Evolutionary conservation across 1,140 invertebrate species (phyloP), one percentile per base, ranked within the genome.

Genomic region (Sminthurides bifidus): DNA sequence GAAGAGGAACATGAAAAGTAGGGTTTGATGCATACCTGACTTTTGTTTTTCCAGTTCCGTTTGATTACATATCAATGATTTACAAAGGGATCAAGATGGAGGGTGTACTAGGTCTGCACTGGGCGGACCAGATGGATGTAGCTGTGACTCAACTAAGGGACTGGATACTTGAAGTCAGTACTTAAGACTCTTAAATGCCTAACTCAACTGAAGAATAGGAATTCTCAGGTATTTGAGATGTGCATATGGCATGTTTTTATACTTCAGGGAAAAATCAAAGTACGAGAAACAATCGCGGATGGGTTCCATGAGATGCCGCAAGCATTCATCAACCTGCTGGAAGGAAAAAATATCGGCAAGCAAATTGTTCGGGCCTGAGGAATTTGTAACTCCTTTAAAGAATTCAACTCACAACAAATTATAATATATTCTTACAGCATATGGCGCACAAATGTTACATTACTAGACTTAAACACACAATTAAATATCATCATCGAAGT

Each of bases 291-390:
- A 6, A 43, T 69, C 0, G 67, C 66, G 1, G 64, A 73, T 17
- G 74, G 74, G 21, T 74, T 75, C 57, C 71, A 74, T 37, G 71
- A 72, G 33, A 70, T 73, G 65, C 71, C 69, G 5, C 54, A 67
- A 43, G 72, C 73, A 10, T 74, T 75, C 55, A 66, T 72, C 37
- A 67, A 67, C 6, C 58, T 74, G 14, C 67, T 75, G 29, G 54
- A 62, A 41, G 73, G 73, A 35, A 66, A 67, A 29, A 74, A 73
- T 61, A 68, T 62, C 26, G 73, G 73, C 6, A 75, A 75, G 65
- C 67, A 68, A 17, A 56, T 73, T 21, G 66, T 75, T 1, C 70
- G 68, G 60, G 66, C 60, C 15, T 66, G 59, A 30, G n/a, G n/a
- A n/a, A n/a, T n/a, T n/a, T n/a, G n/a, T n/a, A n/a, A n/a, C n/a